Base-by-base conservation (phyloP, 2,888 invertebrate genomes). In the Glaucopsyche alexis region DNA sequence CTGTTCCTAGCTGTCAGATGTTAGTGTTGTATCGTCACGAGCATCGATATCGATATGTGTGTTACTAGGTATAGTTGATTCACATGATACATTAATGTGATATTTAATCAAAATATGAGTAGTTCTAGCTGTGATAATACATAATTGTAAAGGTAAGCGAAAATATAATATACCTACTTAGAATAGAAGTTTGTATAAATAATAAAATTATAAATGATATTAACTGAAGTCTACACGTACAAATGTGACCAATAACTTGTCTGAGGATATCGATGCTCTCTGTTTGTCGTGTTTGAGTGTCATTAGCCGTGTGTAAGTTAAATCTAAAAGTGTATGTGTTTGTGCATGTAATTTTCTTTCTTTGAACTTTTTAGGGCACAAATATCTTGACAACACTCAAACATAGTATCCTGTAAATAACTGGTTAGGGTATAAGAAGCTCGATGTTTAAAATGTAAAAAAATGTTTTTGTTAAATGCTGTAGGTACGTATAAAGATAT, bases 261-360 rank as follows among this genome's bases (percentile, higher is more conserved):
- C 16, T 55, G 29, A 11, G 29, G 74, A 76, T 76, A 74, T 75
- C 73, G 75, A 74, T 76, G 60, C 75, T 77, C 72, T 70, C 74
- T 83, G 82, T 84, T 85, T 86, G 77, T 77, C 83, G 85, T 89
- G 87, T 89, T 88, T 87, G 86, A 85, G 87, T 91, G 90, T 88
- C 85, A 88, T 88, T 91, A 87, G 89, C 89, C 90, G 90, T 92
- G 91, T 87, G 84, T 91, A 89, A 90, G 69, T 89, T 85, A 81
- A 83, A 82, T 77, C 78, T 79, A 78, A 76, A 78, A 78, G 84
- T 87, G 88, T 88, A 89, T 91, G 90, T 85, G 84, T 85, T 85
- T 86, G 81, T 83, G 77, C 77, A 83, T 83, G 88, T 87, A 85
- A 85, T 91, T 90, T 82, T 81, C 83, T 83, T 81, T 80, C 80